phyloP scores from a whole-genome alignment of 1,140 invertebrate species.

The Brachionus rotundiformis region DNA sequence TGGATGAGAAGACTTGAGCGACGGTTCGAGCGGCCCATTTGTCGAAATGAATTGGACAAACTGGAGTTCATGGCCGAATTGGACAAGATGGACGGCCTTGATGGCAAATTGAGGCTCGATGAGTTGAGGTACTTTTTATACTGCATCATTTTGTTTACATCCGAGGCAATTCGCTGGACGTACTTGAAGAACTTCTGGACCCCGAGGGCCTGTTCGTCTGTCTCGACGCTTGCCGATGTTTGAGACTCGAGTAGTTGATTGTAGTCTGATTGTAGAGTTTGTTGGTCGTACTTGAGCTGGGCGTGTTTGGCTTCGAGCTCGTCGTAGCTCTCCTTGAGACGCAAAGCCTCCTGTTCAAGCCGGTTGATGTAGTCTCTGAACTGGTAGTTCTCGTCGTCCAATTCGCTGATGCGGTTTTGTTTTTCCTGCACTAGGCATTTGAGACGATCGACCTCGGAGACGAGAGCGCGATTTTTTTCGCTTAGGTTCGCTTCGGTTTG shows the following conservation, averaged over 20 bases:
- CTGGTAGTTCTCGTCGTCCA: slow-evolving; percentile 24
- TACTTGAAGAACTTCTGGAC: background rate
- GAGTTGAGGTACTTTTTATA: slow-evolving; percentile 14
- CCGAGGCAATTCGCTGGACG: background rate
- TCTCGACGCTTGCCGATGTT: background rate
- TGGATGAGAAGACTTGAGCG: background rate
- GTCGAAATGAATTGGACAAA: background rate
- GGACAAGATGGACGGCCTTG: background rate
- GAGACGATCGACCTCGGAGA: background rate
- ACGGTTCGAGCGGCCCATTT: background rate
- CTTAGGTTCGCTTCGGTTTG: background rate
- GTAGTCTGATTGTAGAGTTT: background rate
- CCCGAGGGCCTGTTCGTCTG: background rate
- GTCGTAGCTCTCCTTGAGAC: background rate
- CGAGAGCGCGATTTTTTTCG: slow-evolving; percentile 21
- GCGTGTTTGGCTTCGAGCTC: background rate
- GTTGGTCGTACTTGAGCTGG: background rate
- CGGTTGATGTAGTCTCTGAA: slow-evolving; percentile 14
- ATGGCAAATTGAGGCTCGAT: background rate
- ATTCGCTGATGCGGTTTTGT: background rate
- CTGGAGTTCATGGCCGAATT: background rate
- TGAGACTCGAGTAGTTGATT: background rate
- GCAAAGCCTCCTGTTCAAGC: background rate
- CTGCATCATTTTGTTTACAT: slow-evolving; percentile 27
- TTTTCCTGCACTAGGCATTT: slow-evolving; percentile 5